Base-by-base conservation (phyloP, 92 coral and sea anemone genomes). In the Metridium senile region DNA sequence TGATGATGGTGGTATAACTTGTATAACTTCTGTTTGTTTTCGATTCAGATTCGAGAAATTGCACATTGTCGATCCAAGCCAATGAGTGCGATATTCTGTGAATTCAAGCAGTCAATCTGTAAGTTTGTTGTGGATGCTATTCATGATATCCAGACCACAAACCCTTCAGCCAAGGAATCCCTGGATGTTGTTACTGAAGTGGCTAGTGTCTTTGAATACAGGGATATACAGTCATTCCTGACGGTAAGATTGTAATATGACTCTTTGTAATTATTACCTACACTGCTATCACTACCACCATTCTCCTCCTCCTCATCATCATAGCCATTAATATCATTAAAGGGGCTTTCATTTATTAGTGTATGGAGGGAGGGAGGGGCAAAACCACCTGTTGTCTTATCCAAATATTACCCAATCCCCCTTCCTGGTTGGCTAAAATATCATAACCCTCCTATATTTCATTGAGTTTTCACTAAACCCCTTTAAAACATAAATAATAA, bases 121-220 rank as follows among this genome's bases (percentile, higher is more conserved):
- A 89, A 89, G 72, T 94, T 94, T 70, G 82, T 94, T 25, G 98
- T 91, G 71, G 91, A 92, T 47, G 88, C 94, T 10, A 82, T 95
- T 0, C 93, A 91, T 29, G 86, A 85, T 53, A 75, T 81, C 20
- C 91, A 91, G 43, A 75, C 74, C 1, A 73, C 68, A 28, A 83
- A 74, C 54, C 89, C 89, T 0, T 39, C 89, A 19, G 70, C 79
- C 23, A 91, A 86, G 56, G 93, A 86, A 32, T 80, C 87, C 53
- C 68, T 92, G 66, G 94, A 84, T 29, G 62, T 87, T 33, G 84
- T 92, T 30, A 87, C 76, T 25, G 93, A 89, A 35, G 97, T 95
- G 39, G 97, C 97, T 39, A 89, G 83, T 47, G 98, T 91, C 79
- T 95, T 95, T 67, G 82, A 92, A 68, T 95, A 84, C 79, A 93